Conservation (phyloP, 2,113 vertebrate genomes). For the Chamaea fasciata region DNA sequence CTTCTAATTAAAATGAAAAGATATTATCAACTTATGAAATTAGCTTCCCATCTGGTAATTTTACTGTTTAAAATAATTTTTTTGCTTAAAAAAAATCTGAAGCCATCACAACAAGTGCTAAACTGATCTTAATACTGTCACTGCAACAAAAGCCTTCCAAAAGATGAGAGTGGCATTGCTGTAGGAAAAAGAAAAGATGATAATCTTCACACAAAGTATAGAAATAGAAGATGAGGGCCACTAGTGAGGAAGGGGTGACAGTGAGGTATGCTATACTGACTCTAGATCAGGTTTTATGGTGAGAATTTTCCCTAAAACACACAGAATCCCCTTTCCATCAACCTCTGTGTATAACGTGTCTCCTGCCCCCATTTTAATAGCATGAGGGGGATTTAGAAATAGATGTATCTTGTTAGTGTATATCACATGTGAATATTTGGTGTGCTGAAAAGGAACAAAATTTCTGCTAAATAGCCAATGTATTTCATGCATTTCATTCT, state of each 20-base stretch:
- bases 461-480: background rate
- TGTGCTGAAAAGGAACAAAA: background rate
- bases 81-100: background rate
- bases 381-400: background rate
- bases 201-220: background rate
- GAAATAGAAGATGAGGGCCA: background rate
- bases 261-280: background rate
- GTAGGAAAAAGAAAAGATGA: background rate
- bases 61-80: constrained; percentile 14
- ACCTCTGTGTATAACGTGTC: fast-evolving
- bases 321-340: background rate
- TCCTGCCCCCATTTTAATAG: background rate
- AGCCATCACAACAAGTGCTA: background rate
- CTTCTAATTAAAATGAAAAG: constrained; percentile 65
- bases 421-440: background rate
- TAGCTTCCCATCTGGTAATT: constrained; percentile 59
- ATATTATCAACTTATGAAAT: constrained; percentile 62
- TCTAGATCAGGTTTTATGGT: background rate
- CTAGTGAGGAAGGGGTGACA: background rate
- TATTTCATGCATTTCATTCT: background rate
- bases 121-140: background rate
- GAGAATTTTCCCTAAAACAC: background rate
- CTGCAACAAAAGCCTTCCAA: background rate
- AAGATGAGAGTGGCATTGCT: background rate
- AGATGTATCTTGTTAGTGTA: background rate